These are phyloP conservation scores for Staurois parvus DNA, from an alignment of 2,797 vertebrate species.

Conservation along the genomic window DNA sequence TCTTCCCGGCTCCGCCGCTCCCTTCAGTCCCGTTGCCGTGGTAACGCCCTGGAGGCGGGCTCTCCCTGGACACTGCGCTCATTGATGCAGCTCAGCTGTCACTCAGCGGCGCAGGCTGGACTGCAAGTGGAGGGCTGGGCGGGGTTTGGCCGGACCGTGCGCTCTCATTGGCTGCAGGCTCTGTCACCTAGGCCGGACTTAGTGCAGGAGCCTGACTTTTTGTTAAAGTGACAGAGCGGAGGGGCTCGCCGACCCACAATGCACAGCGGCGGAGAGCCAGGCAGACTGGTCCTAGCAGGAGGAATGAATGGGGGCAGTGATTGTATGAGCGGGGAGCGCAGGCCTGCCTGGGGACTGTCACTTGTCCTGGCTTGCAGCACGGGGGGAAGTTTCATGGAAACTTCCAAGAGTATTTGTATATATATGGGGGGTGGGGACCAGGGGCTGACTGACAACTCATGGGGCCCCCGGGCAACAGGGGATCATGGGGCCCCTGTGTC, in stretches of 20 bases:
- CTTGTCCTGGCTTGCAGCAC: no score
- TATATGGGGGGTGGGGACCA: no score
- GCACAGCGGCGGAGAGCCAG: not conserved
- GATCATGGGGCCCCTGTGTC: no score
- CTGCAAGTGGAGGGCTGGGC: not conserved
- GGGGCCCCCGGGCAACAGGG: no score
- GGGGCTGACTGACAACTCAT: no score
- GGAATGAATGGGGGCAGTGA: not conserved
- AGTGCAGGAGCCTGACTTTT: conserved; percentile 10
- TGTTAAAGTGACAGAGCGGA: conserved; percentile 36
- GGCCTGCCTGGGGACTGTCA: no score
- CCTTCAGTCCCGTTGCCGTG: conserved; percentile 46
- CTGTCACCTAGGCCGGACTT: not conserved
- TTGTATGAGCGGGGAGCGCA: not conserved
- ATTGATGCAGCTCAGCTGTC: conserved; percentile 38
- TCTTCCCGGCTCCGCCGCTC: conserved; percentile 51
- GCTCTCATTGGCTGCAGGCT: not conserved
- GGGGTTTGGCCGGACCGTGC: not conserved
- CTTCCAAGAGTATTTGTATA: no score
- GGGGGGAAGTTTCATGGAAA: no score
- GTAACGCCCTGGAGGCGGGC: conserved; percentile 56
- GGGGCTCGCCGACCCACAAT: conserved; percentile 11
- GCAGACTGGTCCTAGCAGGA: not conserved
- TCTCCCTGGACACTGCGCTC: not conserved
- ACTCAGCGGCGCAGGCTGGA: conserved; percentile 21